A percentile compares a stretch with the other conserved stretches of the same genome.
Conservation (phyloP, 2,797 vertebrate genomes). For the Poecilia wingei region DNA sequence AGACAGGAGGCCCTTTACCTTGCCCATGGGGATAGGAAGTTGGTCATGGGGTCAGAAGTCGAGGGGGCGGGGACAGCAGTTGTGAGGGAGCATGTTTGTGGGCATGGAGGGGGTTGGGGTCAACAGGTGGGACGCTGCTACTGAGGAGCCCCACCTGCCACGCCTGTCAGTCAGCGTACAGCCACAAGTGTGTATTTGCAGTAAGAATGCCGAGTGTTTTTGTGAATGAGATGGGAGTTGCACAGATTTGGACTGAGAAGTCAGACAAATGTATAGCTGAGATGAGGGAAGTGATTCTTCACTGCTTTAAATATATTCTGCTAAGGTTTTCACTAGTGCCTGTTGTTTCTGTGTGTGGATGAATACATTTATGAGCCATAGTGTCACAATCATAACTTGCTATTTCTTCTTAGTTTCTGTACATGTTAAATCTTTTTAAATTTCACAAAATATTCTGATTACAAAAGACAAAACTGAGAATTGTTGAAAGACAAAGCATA, state of each 20-base stretch:
- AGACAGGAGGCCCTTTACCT: constrained; percentile 50
- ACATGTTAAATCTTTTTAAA: background rate
- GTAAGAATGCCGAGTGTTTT: constrained; percentile 16
- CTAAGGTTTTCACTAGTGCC: background rate
- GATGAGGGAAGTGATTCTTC: background rate
- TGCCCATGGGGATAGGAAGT: constrained; percentile 77
- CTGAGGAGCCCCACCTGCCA: constrained; percentile 81
- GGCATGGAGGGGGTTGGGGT: constrained; percentile 59
- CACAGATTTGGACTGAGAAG: background rate
- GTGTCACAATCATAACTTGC: background rate
- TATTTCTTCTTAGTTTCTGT: background rate
- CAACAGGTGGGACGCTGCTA: constrained; percentile 80
- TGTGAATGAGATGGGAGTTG: constrained; percentile 38
- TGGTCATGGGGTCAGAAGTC: constrained; percentile 85
- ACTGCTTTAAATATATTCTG: background rate
- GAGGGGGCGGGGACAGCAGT: constrained; percentile 54
- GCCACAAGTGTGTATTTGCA: constrained; percentile 39
- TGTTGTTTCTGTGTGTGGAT: background rate
- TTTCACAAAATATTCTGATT: background rate
- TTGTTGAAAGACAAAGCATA: background rate
- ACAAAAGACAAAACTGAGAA: background rate
- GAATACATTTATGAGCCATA: background rate
- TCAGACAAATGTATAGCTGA: background rate
- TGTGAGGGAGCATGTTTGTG: constrained; percentile 33
- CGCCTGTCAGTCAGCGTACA: constrained; percentile 79